These are phyloP conservation scores for Raja brachyura DNA, from an alignment of 2,113 vertebrate species.

Conservation along the genomic window DNA sequence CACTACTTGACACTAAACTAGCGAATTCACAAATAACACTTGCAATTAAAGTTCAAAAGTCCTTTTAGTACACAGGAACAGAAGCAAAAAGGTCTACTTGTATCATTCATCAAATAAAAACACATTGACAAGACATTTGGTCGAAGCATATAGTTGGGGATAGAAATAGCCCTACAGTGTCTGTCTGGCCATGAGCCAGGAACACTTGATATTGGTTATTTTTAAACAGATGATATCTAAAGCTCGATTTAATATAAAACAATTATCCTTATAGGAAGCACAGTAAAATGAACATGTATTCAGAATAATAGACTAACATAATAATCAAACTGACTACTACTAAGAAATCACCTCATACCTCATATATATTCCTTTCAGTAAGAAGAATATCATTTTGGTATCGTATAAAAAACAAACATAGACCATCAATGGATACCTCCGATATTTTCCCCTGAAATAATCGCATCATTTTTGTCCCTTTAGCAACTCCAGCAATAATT, in stretches of 20 bases:
- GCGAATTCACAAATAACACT: no score
- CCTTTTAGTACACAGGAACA: no score
- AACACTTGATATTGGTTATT: not conserved
- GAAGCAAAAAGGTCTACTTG: not conserved
- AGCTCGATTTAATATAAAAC: not conserved
- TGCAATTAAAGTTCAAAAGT: no score
- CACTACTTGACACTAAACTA: not conserved
- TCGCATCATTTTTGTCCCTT: constrained; percentile 58
- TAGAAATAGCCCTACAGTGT: not conserved
- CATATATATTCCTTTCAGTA: constrained; percentile 59
- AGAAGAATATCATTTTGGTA: constrained; percentile 53
- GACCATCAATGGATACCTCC: constrained; percentile 51
- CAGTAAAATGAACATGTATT: not conserved
- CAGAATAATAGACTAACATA: not conserved
- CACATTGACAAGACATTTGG: not conserved
- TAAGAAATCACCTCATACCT: constrained; percentile 53
- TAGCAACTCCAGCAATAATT: constrained; percentile 51
- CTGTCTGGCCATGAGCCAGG: not conserved
- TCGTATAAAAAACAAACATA: constrained; percentile 64
- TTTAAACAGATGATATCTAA: not conserved
- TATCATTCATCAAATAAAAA: not conserved
- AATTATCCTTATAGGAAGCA: not conserved
- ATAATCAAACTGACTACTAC: not conserved
- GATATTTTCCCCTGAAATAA: constrained; percentile 57
- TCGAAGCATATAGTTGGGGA: not conserved